A percentile compares a stretch with the other conserved stretches of the same genome.
phyloP scores from a whole-genome alignment of 2,797 vertebrate species.

The Borostomias antarcticus region DNA sequence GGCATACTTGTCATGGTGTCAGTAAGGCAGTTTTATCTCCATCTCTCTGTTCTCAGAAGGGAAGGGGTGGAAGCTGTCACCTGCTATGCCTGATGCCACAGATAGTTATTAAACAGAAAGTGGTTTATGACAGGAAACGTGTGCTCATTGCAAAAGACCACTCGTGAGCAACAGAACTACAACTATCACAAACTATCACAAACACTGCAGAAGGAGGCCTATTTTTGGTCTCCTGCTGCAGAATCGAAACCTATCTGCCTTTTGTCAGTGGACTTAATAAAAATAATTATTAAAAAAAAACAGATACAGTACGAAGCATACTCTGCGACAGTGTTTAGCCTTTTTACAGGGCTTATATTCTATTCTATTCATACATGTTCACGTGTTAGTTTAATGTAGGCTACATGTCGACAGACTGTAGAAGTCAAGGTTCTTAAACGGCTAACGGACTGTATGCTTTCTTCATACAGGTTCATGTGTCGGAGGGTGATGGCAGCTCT shows the following conservation, averaged over 20 bases:
- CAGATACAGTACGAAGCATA: no score
- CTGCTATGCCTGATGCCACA: neutral
- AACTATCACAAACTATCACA: neutral
- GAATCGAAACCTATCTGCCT: no score
- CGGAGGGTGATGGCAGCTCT: slow-evolving; percentile 73
- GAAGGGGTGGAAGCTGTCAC: neutral
- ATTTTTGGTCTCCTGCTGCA: no score
- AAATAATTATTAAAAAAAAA: no score
- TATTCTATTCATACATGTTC: no score
- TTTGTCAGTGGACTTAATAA: no score
- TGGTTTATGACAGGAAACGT: neutral
- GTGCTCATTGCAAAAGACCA: neutral
- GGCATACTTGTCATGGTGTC: neutral
- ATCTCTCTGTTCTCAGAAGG: slow-evolving; percentile 1
- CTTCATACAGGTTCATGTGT: slow-evolving; percentile 69
- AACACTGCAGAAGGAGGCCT: no score
- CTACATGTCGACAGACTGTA: no score
- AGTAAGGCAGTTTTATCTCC: neutral
- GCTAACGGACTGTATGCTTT: neutral
- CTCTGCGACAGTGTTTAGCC: no score
- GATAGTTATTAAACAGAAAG: neutral
- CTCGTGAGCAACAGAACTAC: neutral
- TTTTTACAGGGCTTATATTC: no score
- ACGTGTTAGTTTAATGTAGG: neutral
- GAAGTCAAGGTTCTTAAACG: no score